Evolutionary conservation across 2,888 invertebrate genomes (phyloP), one percentile per base, ranked within the genome.

Genomic region (Megalurothrips usitatus): DNA sequence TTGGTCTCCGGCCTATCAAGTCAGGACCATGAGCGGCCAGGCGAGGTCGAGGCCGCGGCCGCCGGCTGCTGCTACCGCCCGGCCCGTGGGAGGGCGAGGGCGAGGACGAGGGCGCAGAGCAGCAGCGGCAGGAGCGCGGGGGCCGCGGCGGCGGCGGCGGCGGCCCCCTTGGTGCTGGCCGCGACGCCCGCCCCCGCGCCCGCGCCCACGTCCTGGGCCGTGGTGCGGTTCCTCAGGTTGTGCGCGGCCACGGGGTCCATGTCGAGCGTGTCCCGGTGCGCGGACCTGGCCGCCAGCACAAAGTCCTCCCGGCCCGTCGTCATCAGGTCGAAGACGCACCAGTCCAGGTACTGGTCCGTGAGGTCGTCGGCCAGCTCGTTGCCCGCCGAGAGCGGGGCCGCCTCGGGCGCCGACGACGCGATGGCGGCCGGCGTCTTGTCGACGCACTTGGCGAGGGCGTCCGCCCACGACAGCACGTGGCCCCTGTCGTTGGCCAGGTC

Each of bases 241-340:
- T 81, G 80, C 68, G 68, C 68, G 23, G 68, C 68, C 23, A n/a
- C 12, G 12, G 86, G 85, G 82, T 86, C 85, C 81, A 86, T 83
- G 28, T 83, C 82, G 23, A 85, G 79, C 23, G 84, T 85, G 81
- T 86, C 86, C 8, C 83, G 88, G 82, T 87, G 86, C 1, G 89
- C 89, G 8, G 86, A 85, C 82, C 87, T 85, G 0, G 89, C 89
- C 12, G 89, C 88, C 80, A 87, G 87, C 23, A 86, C 85, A 82
- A 86, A 86, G 68, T 84, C 85, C 81, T 89, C 89, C 12, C 81
- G 82, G 2, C 89, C 89, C 4, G 90, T 89, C 6, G 88, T 87
- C 87, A 90, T 87, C 82, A 90, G 86, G 85, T 91, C 91, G 85
- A 90, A 90, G 81, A 90, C 89, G 85, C 91, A 91, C 83, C 90